These are phyloP conservation scores for Heliconius eleuchia DNA, from an alignment of 1,140 invertebrate species.

Conservation along the genomic window DNA sequence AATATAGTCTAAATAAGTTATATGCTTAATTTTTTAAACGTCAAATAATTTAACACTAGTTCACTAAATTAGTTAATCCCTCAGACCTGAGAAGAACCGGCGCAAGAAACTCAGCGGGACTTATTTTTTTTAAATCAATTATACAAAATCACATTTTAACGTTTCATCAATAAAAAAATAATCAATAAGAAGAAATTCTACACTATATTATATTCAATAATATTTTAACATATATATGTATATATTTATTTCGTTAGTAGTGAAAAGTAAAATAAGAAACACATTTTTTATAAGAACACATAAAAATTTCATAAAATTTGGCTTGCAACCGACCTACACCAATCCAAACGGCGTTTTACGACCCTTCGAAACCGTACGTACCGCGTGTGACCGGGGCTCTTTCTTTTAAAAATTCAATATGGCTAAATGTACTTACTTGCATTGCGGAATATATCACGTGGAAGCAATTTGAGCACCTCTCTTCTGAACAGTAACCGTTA, in stretches of 20 bases:
- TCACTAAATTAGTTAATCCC: too few species aligned
- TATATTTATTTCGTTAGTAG: not conserved
- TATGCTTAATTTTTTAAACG: too few species aligned
- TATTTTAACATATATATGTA: not conserved
- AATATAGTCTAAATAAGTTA: too few species aligned
- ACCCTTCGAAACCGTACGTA: slow-evolving; percentile 14
- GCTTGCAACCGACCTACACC: not conserved
- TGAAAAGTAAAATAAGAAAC: not conserved
- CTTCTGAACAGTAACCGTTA: slow-evolving; percentile 70
- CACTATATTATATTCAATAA: too few species aligned
- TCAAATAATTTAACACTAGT: too few species aligned
- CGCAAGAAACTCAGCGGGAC: too few species aligned
- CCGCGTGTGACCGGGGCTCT: slow-evolving; percentile 39
- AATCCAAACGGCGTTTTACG: not conserved
- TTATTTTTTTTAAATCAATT: too few species aligned
- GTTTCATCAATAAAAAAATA: too few species aligned
- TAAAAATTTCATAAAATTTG: not conserved
- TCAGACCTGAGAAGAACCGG: too few species aligned
- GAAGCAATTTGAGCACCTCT: slow-evolving; percentile 77
- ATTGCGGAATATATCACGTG: slow-evolving; percentile 68
- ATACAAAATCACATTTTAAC: too few species aligned
- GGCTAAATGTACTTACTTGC: slow-evolving; percentile 64
- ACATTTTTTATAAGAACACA: not conserved
- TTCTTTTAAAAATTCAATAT: slow-evolving; percentile 73
- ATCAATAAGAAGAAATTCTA: too few species aligned